phyloP scores from a whole-genome alignment of 2,113 vertebrate genomes.

The Lethenteron reissneri region DNA sequence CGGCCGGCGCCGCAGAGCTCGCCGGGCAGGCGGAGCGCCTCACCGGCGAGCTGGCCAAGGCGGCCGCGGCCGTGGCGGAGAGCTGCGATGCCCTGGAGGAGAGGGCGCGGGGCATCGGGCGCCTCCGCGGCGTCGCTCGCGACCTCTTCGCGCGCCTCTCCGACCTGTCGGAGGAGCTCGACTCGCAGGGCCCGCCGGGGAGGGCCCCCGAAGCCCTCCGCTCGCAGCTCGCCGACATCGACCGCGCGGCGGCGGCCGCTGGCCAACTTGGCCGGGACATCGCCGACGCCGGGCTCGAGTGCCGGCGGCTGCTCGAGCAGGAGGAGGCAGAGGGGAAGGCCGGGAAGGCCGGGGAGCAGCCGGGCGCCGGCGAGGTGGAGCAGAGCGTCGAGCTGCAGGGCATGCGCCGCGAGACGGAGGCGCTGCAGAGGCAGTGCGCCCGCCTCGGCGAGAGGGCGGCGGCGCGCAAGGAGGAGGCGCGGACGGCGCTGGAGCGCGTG shows the following conservation, averaged over 20 bases:
- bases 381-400: constrained; percentile 69
- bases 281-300: constrained; percentile 41
- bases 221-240: constrained; percentile 63
- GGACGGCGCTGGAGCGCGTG: constrained; percentile 34
- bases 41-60: constrained; percentile 27
- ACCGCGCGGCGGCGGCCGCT: constrained; percentile 72
- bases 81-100: constrained; percentile 41
- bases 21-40: constrained; percentile 16
- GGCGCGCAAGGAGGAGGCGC: constrained; percentile 45
- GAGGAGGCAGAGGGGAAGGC: constrained; percentile 41
- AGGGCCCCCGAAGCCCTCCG: constrained; percentile 12
- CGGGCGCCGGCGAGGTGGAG: constrained; percentile 27
- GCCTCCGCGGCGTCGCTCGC: constrained; percentile 48
- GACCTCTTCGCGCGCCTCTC: constrained; percentile 77
- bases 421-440: constrained; percentile 57
- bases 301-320: constrained; percentile 37
- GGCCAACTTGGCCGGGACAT: constrained; percentile 54
- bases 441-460: constrained; percentile 62
- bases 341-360: no score
- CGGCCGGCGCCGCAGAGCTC: constrained; percentile 35
- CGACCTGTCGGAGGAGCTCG: constrained; percentile 74
- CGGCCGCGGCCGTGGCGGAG: constrained; percentile 27
- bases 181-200: constrained; percentile 14
- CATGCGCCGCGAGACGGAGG: constrained; percentile 63
- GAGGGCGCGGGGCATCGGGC: constrained; percentile 34